Evolutionary conservation across 53 echinoderm and acorn worm species (phyloP).

Genomic region (Temnopleurus reevesii): DNA sequence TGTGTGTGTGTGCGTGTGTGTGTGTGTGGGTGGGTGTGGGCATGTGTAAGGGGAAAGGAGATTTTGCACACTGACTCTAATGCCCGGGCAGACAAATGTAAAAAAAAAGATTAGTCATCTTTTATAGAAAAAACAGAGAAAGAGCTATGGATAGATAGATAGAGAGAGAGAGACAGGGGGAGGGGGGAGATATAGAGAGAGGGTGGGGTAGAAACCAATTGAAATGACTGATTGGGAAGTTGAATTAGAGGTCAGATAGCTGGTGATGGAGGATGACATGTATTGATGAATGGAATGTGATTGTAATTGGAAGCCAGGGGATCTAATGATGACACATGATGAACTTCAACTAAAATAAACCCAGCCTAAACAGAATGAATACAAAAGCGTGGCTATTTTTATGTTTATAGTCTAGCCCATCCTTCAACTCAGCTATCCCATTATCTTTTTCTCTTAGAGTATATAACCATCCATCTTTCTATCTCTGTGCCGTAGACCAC

Average conservation of each 20-base stretch:
- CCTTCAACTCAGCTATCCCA: no score
- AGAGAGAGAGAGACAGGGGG: not conserved
- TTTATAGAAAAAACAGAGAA: not conserved
- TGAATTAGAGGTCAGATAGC: not conserved
- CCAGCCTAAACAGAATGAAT: not conserved
- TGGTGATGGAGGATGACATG: not conserved
- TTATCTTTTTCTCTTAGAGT: not conserved
- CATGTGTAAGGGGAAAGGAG: not conserved
- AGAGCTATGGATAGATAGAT: not conserved
- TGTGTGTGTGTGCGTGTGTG: not conserved
- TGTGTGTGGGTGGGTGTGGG: not conserved
- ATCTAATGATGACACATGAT: not conserved
- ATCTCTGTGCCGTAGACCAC: not conserved
- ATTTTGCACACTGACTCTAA: no score
- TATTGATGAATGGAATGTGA: slow-evolving; percentile 8
- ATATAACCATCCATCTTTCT: not conserved
- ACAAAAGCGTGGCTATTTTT: no score
- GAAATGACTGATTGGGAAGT: not conserved
- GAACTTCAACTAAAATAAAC: not conserved
- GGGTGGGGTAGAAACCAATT: not conserved
- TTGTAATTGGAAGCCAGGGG: not conserved
- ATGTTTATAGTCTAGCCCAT: no score
- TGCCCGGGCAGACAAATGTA: no score
- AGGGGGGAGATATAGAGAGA: not conserved
- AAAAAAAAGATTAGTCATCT: not conserved